Evolutionary conservation across 1,140 invertebrate genomes (phyloP).

Genomic region (Drosophila neocordata): DNA sequence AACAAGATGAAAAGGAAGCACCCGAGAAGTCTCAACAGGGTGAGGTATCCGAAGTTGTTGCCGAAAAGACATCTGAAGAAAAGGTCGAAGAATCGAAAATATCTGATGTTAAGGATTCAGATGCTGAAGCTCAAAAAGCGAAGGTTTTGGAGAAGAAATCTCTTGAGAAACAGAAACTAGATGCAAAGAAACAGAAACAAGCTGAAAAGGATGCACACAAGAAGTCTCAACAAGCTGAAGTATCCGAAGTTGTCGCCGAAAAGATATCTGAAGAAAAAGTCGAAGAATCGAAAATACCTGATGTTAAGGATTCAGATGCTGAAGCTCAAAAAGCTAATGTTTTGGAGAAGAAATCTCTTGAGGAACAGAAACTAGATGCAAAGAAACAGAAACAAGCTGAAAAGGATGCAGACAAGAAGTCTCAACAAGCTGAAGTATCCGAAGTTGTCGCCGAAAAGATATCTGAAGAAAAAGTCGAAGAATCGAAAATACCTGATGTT

Average conservation of each 20-base stretch:
- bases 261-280: constrained; percentile 26
- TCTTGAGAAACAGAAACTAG: constrained; percentile 22
- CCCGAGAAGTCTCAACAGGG: constrained; percentile 24
- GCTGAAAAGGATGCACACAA: constrained; percentile 9
- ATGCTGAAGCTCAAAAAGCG: constrained; percentile 25
- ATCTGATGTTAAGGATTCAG: constrained; percentile 12
- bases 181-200: constrained; percentile 25
- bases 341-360: constrained; percentile 36
- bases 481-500: neutral
- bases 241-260: constrained; percentile 23
- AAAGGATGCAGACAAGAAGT: constrained; percentile 8
- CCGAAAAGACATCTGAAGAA: constrained; percentile 36
- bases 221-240: constrained; percentile 11
- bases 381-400: constrained; percentile 32
- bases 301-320: constrained; percentile 26
- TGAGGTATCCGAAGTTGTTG: constrained; percentile 38
- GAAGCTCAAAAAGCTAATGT: constrained; percentile 28
- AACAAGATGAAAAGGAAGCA: constrained; percentile 22
- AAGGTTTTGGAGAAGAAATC: constrained; percentile 29
- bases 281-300: constrained; percentile 27
- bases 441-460: constrained; percentile 19
- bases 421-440: constrained; percentile 15
- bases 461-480: constrained; percentile 16
- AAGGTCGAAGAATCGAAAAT: constrained; percentile 10
- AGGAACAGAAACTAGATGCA: constrained; percentile 19